These are phyloP conservation scores for Psammodynastes pulverulentus DNA, from an alignment of 2,113 vertebrate genomes.

Conservation along the genomic window DNA sequence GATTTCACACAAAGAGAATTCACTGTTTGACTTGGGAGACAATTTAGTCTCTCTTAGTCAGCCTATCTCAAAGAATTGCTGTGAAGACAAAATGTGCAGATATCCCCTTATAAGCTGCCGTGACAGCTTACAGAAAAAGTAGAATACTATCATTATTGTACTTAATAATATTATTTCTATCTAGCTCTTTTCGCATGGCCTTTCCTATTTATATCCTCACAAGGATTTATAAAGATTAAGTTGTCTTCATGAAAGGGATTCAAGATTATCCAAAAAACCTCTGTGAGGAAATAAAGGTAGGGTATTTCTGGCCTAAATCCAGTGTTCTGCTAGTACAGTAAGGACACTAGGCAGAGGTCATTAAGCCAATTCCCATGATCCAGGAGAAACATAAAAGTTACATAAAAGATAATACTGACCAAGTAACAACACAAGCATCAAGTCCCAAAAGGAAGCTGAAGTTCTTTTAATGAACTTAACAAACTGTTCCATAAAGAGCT, in stretches of 20 bases:
- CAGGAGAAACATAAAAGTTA: not conserved
- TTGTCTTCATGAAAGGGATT: no score
- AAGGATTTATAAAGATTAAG: not conserved
- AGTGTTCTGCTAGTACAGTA: not conserved
- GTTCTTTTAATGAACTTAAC: not conserved
- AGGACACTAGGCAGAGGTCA: not conserved
- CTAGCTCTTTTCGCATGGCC: not conserved
- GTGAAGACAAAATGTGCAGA: not conserved
- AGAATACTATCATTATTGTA: not conserved
- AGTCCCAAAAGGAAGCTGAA: not conserved
- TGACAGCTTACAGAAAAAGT: not conserved
- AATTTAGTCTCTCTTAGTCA: not conserved
- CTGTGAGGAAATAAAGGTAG: not conserved
- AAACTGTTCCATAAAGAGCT: not conserved
- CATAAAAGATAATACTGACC: not conserved
- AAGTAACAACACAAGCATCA: not conserved
- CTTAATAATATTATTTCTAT: not conserved
- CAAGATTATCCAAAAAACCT: not conserved
- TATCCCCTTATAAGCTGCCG: not conserved
- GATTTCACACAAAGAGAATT: not conserved
- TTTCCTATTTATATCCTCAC: not conserved
- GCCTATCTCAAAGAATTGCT: not conserved
- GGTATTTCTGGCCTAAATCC: not conserved
- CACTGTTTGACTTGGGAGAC: not conserved
- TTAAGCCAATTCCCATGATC: not conserved